Conservation (phyloP, 2,888 invertebrate species). For the Tetheella fluctuosa region DNA sequence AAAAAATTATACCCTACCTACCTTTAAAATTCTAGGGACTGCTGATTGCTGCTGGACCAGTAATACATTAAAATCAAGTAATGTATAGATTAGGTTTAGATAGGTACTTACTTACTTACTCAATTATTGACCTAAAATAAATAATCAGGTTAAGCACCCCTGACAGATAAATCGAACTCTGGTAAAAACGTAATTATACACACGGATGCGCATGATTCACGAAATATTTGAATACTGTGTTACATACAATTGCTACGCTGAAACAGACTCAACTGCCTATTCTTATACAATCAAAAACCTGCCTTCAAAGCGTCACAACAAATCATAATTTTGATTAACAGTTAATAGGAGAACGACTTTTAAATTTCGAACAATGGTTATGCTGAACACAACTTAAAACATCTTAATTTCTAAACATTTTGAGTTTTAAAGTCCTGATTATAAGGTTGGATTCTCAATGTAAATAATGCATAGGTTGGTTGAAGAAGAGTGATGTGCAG, state of each 20-base stretch:
- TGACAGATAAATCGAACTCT: conserved; percentile 61
- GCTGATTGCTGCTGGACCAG: too few relatives aligned
- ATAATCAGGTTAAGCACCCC: conserved; percentile 46
- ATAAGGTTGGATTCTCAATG: conserved; percentile 43
- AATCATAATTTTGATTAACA: conserved; percentile 26
- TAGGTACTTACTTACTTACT: not conserved
- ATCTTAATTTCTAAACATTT: conserved; percentile 31
- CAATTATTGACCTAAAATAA: not conserved
- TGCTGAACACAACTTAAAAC: conserved; percentile 53
- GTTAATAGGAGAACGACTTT: conserved; percentile 34
- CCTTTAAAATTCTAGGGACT: too few relatives aligned
- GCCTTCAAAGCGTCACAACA: conserved; percentile 18
- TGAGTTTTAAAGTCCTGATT: conserved; percentile 21
- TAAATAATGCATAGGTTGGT: conserved; percentile 32
- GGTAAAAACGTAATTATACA: conserved; percentile 74
- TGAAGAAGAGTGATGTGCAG: conserved; percentile 67
- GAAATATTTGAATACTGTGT: conserved; percentile 71
- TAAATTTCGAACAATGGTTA: conserved; percentile 56
- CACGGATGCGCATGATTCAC: conserved; percentile 75
- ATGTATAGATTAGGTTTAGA: not conserved
- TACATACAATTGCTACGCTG: conserved; percentile 58
- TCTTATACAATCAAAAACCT: conserved; percentile 27
- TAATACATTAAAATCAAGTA: not conserved
- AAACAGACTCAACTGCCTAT: conserved; percentile 45
- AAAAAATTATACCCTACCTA: too few relatives aligned